Conservation (phyloP, 2,797 vertebrate genomes). For the Lacerta bilineata region DNA sequence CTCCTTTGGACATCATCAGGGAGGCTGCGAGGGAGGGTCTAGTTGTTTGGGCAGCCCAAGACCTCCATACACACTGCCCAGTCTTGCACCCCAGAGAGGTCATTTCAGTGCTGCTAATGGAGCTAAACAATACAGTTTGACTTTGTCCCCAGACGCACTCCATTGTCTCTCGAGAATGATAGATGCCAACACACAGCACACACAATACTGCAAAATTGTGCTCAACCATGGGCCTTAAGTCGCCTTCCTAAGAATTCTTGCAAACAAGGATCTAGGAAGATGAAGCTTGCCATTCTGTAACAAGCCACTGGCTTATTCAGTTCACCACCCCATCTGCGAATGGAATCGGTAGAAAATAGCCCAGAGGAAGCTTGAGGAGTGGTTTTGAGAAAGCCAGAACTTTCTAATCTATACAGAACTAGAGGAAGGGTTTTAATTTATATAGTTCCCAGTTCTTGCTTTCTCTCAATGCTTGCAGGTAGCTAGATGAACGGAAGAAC, state of each 20-base stretch:
- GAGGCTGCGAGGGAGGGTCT: too few relatives aligned
- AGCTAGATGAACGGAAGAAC: too few relatives aligned
- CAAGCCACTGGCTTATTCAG: background rate
- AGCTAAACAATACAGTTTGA: too few relatives aligned
- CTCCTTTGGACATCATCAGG: too few relatives aligned
- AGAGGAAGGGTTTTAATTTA: background rate
- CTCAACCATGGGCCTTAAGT: background rate
- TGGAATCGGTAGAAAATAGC: background rate
- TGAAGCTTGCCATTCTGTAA: conserved; percentile 9
- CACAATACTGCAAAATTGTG: background rate
- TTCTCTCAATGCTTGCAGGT: background rate
- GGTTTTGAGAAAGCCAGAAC: background rate
- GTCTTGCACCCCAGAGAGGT: too few relatives aligned
- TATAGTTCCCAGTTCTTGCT: background rate
- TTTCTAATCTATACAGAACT: too few relatives aligned
- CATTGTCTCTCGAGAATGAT: too few relatives aligned
- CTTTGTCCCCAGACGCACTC: too few relatives aligned
- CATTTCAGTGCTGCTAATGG: too few relatives aligned
- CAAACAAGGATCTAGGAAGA: background rate
- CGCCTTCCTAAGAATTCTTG: background rate
- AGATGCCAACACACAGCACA: too few relatives aligned
- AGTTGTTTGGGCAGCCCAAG: too few relatives aligned
- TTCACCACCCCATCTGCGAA: conserved; percentile 3
- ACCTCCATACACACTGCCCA: too few relatives aligned
- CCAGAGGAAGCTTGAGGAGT: background rate